These are phyloP conservation scores for Centroberyx gerrardi DNA, from an alignment of 2,797 vertebrate species.

Conservation along the genomic window DNA sequence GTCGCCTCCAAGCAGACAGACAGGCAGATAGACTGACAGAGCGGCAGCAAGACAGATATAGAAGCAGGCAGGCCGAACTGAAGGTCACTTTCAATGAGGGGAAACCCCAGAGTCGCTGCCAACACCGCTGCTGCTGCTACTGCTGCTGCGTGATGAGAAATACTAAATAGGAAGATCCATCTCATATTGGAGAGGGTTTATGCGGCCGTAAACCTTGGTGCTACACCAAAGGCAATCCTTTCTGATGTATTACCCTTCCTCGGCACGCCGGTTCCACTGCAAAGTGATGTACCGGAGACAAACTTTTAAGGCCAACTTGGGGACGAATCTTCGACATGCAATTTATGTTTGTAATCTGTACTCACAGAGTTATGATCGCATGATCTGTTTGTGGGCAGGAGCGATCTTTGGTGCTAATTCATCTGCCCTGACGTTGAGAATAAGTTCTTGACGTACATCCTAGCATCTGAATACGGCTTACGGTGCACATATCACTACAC, in stretches of 20 bases:
- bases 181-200: slow-evolving; percentile 19
- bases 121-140: slow-evolving; percentile 8
- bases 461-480: too few species aligned
- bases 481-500: neutral
- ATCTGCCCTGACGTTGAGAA: too few species aligned
- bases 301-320: too few species aligned
- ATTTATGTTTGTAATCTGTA: neutral
- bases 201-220: slow-evolving; percentile 30
- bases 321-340: neutral
- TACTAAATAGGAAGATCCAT: slow-evolving; percentile 49
- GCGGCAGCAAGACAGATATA: neutral
- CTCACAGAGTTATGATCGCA: neutral
- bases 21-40: neutral
- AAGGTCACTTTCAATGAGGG: slow-evolving; percentile 62
- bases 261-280: neutral
- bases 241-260: neutral
- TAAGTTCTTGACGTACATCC: too few species aligned
- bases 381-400: neutral
- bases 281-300: neutral
- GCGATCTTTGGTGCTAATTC: too few species aligned
- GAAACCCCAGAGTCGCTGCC: slow-evolving; percentile 54
- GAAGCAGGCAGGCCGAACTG: slow-evolving; percentile 28
- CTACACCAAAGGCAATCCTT: neutral
- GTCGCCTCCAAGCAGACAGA: neutral
- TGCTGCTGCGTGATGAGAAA: slow-evolving; percentile 26